phyloP scores from a whole-genome alignment of 2,113 vertebrate genomes.

The Phodopus roborovskii region DNA sequence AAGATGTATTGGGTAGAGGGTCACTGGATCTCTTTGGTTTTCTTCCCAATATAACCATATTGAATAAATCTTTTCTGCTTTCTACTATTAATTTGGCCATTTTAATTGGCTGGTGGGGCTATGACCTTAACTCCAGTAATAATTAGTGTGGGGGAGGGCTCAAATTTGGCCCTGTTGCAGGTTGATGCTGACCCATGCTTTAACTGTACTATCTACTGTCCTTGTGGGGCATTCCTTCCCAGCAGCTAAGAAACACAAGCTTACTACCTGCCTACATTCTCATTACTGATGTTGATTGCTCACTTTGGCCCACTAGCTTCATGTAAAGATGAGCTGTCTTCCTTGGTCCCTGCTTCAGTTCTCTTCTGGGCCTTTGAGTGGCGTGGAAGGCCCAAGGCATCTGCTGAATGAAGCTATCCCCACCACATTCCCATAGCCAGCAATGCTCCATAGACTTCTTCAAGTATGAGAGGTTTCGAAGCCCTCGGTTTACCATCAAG shows the following conservation, averaged over 20 bases:
- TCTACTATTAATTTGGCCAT: background rate
- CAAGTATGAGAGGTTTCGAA: background rate
- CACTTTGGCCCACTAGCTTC: background rate
- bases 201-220: background rate
- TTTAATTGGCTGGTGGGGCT: background rate
- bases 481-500: background rate
- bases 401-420: background rate
- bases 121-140: background rate
- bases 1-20: background rate
- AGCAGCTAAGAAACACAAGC: background rate
- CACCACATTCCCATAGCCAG: background rate
- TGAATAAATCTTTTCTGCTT: background rate
- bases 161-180: background rate
- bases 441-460: background rate
- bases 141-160: background rate
- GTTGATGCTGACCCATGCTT: background rate
- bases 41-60: too few species aligned
- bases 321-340: background rate
- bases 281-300: background rate
- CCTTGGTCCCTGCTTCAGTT: background rate
- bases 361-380: background rate
- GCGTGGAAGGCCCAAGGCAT: background rate
- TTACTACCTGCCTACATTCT: conserved; percentile 1
- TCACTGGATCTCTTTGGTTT: background rate
- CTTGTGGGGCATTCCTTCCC: background rate